These are phyloP conservation scores for Drosophila kanapiae DNA, from an alignment of 1,140 invertebrate genomes.

Conservation along the genomic window DNA sequence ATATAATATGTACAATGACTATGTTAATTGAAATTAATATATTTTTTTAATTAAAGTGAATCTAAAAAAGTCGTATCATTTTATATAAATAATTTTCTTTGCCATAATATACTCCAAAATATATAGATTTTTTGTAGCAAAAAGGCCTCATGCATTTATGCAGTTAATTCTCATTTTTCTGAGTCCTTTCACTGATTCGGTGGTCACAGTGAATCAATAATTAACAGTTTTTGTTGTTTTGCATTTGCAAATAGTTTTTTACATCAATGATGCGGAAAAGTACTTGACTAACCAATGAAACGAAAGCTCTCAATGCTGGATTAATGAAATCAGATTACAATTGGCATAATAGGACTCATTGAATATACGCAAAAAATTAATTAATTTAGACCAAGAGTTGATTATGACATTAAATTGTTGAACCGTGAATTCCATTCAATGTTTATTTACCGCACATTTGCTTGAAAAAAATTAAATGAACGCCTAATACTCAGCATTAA, in stretches of 20 bases:
- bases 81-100: not conserved
- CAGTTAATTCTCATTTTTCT: slow-evolving; percentile 25
- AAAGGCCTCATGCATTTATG: not conserved
- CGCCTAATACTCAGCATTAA: not conserved
- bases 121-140: not conserved
- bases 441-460: not conserved
- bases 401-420: slow-evolving; percentile 18
- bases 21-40: not conserved
- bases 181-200: slow-evolving; percentile 18
- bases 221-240: slow-evolving; percentile 17
- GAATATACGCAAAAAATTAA: slow-evolving; percentile 20
- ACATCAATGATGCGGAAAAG: slow-evolving; percentile 29
- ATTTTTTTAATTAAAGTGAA: too few relatives aligned
- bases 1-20: not conserved
- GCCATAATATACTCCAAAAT: not conserved
- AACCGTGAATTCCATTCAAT: not conserved
- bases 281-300: slow-evolving; percentile 38
- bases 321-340: slow-evolving; percentile 50
- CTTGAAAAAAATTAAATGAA: not conserved
- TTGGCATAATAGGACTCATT: slow-evolving; percentile 25
- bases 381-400: slow-evolving; percentile 35
- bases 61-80: not conserved
- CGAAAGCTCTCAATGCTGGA: slow-evolving; percentile 34
- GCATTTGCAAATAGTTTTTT: slow-evolving; percentile 25
- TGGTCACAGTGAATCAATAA: slow-evolving; percentile 21